Evolutionary conservation across 2,797 vertebrate species (phyloP), one percentile per base, ranked within the genome.

Genomic region (Anas bahamensis): DNA sequence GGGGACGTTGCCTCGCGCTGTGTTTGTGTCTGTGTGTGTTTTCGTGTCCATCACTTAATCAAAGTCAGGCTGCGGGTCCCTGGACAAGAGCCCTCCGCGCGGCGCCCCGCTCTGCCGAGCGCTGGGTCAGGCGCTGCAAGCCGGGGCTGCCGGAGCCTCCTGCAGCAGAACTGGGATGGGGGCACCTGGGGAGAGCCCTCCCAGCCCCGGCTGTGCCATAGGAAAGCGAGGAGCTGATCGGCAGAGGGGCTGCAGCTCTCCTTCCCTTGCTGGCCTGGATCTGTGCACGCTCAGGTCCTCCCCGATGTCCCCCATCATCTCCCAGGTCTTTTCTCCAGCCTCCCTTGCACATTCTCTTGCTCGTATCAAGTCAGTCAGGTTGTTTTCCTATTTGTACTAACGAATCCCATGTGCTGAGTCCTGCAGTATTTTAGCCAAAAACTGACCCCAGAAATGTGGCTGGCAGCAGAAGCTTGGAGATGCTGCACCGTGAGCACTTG

Each of bases 41-140:
- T 97, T 95, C 95, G 88, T 21, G 94, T 91, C 95, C 89, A 93
- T 97, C 96, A 96, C 89, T 96, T 96, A 95, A 96, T 96, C 95
- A 95, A 91, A 92, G 94, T 93, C 94, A 96, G 92, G 86, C 96
- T 89, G 94, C 6, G 6, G 86, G 90, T 96, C 93, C 76, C 91
- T 93, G 93, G 94, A 88, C 92, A 94, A 94, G 95, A 93, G 71
- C 70, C 91, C 69, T 86, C 68, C 7, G 35, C 0, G 0, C 4
- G 0, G 68, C 4, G 3, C 80, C 70, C 75, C 39, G 66, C 83
- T 73, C 85, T 93, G 93, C 86, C 90, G 88, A 89, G 94, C 22
- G 4, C 79, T 41, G 71, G 85, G 90, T 85, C 81, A 89, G 92
- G 71, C 31, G 59, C 86, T 91, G 91, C 91, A 95, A 88, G 79